Conservation (phyloP, 2,113 vertebrate species). For the Donacobius atricapilla region DNA sequence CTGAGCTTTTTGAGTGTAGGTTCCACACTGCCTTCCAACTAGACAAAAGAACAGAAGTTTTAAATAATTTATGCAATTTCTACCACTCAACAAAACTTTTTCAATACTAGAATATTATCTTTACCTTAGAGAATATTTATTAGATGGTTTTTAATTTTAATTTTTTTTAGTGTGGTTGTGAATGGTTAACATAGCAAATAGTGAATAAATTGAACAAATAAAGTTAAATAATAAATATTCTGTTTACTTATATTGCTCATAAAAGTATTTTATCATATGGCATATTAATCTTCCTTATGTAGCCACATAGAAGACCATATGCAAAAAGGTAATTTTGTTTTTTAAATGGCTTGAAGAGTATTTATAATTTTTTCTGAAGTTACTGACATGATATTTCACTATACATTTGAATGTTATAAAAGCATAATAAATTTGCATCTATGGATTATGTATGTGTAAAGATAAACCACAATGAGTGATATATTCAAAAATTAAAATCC, state of each 20-base stretch:
- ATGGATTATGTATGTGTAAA: neutral
- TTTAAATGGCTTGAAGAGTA: neutral
- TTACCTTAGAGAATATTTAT: neutral
- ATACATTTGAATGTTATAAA: constrained; percentile 26
- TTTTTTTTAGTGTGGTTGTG: neutral
- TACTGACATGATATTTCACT: neutral
- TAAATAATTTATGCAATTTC: neutral
- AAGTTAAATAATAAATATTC: neutral
- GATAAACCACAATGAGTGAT: neutral
- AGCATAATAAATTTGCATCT: constrained; percentile 28
- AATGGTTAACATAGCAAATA: neutral
- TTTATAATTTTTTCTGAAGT: constrained; percentile 1
- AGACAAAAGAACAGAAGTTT: neutral
- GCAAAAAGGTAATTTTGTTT: neutral
- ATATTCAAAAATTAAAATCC: constrained; percentile 52
- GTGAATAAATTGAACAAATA: neutral
- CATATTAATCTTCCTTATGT: neutral
- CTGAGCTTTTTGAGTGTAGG: neutral
- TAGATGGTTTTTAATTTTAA: neutral
- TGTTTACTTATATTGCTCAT: neutral
- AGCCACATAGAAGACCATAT: neutral
- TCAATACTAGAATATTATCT: neutral
- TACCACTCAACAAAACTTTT: neutral
- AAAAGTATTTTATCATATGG: neutral
- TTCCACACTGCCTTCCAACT: neutral